These are phyloP conservation scores for Tipula lateralis DNA, from an alignment of 2,888 invertebrate genomes.

Conservation along the genomic window DNA sequence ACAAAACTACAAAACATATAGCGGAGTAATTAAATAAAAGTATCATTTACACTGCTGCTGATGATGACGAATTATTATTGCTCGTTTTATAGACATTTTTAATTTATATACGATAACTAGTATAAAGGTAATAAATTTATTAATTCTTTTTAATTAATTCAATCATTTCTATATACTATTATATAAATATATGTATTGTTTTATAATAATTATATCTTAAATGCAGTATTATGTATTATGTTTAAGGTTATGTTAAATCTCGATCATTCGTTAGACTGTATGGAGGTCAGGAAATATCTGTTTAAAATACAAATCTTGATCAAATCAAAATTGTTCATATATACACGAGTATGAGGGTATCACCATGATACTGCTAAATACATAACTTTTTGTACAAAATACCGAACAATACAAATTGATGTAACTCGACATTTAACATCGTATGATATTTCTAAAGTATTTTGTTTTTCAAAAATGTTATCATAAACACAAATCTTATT, in stretches of 20 bases:
- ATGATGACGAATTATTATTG: not conserved
- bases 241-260: not conserved
- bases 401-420: conserved; percentile 11
- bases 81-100: not conserved
- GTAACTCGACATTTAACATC: conserved; percentile 24
- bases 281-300: not conserved
- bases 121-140: not conserved
- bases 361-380: conserved; percentile 19
- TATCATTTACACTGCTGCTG: conserved; percentile 13
- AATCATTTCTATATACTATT: not conserved
- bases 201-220: not conserved
- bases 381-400: not conserved
- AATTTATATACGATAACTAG: not conserved
- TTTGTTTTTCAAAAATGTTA: not conserved
- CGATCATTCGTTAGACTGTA: not conserved
- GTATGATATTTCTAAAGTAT: not conserved
- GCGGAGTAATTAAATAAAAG: conserved; percentile 14
- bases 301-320: not conserved
- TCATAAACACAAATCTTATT: not conserved
- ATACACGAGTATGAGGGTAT: not conserved
- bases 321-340: not conserved
- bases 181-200: not conserved
- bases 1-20: not conserved
- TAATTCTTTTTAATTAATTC: not conserved
- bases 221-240: not conserved